phyloP scores from a whole-genome alignment of 2,797 vertebrate genomes.

The Smutsia gigantea region DNA sequence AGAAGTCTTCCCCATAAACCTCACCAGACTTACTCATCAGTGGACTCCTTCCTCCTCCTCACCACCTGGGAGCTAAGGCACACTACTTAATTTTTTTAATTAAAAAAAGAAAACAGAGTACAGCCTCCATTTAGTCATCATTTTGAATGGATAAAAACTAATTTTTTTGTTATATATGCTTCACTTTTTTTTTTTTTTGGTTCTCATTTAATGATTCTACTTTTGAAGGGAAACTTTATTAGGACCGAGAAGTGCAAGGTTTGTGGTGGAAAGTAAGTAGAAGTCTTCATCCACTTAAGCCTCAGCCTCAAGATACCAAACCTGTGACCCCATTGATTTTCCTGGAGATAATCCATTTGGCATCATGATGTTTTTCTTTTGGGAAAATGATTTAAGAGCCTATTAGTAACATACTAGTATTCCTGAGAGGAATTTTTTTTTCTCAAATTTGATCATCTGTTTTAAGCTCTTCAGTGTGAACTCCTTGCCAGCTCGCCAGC shows the following conservation, averaged over 20 bases:
- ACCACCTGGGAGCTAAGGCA: no score
- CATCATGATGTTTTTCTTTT: not conserved
- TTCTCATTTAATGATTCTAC: not conserved
- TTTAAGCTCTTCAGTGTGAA: not conserved
- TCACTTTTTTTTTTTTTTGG: not conserved
- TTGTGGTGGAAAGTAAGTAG: not conserved
- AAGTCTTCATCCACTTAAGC: not conserved
- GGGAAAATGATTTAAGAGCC: not conserved
- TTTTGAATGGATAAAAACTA: not conserved
- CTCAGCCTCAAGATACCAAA: not conserved
- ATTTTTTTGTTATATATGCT: not conserved
- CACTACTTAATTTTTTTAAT: not conserved
- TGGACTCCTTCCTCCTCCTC: no score
- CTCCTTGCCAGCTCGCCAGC: not conserved
- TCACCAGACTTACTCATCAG: no score
- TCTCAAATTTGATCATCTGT: not conserved
- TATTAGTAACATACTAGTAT: not conserved
- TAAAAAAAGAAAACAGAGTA: not conserved
- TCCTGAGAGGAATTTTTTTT: not conserved
- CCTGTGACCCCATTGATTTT: not conserved
- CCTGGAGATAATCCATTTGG: not conserved
- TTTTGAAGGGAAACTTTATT: not conserved
- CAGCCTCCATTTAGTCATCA: not conserved
- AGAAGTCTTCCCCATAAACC: no score
- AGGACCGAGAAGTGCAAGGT: not conserved